Base-by-base conservation (phyloP, 2,888 invertebrate species). In the Acrocyrtus sp. region DNA sequence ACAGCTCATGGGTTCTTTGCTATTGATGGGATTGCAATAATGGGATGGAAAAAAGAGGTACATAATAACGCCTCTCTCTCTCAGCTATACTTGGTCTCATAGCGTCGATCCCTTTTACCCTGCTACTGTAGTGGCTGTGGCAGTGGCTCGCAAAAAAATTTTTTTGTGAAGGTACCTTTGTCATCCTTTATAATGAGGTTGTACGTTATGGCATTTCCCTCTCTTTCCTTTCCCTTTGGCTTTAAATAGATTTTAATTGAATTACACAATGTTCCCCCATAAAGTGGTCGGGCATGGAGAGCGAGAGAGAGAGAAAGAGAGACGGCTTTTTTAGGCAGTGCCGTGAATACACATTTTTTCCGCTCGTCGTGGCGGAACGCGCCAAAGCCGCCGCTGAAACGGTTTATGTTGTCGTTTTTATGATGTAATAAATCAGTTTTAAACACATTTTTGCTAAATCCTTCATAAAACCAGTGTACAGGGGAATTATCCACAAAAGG, bases 181-280 rank as follows among this genome's bases (percentile, higher is more conserved):
- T 12, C 34, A 34, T 34, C 34, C 34, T 34, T 34, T 5, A 8
- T 34, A 34, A 34, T 5, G 34, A 34, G 34, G 34, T 34, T 5
- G 34, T 34, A 12, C 17, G 39, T 10, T 24, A 21, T 19, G 3
- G 8, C 56, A 45, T 50, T 47, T 48, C 27, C 34, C 39, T 17
- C 50, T 50, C 29, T 51, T 41, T 19, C 1, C 8, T 45, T 39
- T 62, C 48, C 39, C 41, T 5, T 8, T 8, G 26, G 51, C 51
- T 21, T 63, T 54, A 63, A 63, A 63, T 50, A 63, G 50, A 62
- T 63, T 63, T 63, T 63, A 63, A 63, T 63, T 63, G 63, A 63
- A 63, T 63, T 63, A 63, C 63, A 17, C 41, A 53, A 19, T 24
- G 21, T 24, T 21, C 48, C n/a, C 34, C 8, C 60, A 60, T 60